phyloP scores from a whole-genome alignment of 2,113 vertebrate species.

The Pseudorectes ferrugineus region DNA sequence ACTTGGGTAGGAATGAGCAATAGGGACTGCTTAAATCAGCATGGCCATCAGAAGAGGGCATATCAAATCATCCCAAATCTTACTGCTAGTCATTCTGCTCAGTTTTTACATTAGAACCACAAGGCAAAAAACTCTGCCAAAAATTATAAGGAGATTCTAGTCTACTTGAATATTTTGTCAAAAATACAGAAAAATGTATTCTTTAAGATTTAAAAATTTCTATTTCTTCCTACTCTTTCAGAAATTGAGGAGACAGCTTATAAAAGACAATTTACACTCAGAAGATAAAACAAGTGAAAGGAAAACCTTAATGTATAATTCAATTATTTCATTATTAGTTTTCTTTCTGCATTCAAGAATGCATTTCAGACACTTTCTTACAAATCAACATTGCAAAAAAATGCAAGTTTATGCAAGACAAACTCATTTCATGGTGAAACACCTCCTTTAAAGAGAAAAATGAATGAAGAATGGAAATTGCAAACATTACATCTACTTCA shows the following conservation, averaged over 20 bases:
- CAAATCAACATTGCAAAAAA: neutral
- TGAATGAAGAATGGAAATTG: neutral
- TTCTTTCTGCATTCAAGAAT: neutral
- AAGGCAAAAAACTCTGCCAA: neutral
- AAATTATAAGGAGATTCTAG: neutral
- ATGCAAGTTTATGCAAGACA: neutral
- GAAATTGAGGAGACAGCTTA: neutral
- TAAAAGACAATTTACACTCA: neutral
- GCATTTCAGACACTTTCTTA: neutral
- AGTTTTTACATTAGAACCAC: neutral
- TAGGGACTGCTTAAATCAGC: constrained; percentile 34
- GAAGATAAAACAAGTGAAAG: neutral
- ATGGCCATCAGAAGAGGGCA: neutral
- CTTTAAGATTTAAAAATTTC: neutral
- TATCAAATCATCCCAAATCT: constrained; percentile 19
- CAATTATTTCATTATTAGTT: neutral
- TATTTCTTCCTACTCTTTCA: neutral
- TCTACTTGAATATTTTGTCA: neutral
- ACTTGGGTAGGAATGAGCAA: constrained; percentile 32
- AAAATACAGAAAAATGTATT: neutral
- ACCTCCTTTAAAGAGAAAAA: neutral
- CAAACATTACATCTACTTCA: neutral
- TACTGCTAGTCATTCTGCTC: neutral
- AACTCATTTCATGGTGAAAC: neutral
- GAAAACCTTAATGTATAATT: neutral